Evolutionary conservation across 2,797 vertebrate species (phyloP), one percentile per base, ranked within the genome.

Genomic region (Spinus olivaceus): DNA sequence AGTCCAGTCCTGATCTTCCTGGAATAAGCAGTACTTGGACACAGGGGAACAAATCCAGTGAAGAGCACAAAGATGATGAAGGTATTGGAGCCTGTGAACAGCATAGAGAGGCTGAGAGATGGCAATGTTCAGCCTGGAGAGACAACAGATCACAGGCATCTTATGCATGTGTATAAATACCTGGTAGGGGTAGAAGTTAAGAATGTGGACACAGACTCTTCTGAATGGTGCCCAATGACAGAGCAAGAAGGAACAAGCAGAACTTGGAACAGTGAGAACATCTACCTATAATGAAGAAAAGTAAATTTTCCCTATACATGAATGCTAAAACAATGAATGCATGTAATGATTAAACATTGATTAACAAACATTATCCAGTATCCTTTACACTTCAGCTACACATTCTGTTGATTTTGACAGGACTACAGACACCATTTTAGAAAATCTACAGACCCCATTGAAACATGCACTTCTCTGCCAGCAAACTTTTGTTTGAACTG

Each of bases 111-210:
- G 18, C 10, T 30, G 32, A 67, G 25, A 77, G 21, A 35, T 41
- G 41, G 37, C 12, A 4, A 27, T 81, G 3, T 8, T 84, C 49
- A 67, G 5, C 15, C n/a, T 67, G 39, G 56, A 56, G 33, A 77
- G 23, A 3, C 30, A 44, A 82, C 60, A 61, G 3, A 10, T 73
- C 44, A 56, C 0, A 0, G 16, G 3, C 12, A 46, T 24, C 24
- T 44, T 44, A 66, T 19, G 8, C 10, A 23, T 41, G 6, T 35
- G 13, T 49, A 51, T 44, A 71, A 78, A 47, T 17, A 66, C 8
- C 3, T 71, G 44, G 22, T n/a, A 47, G 32, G 12, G 4, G 8
- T 17, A 56, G 35, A 70, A 63, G n/a, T 46, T 32, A 53, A 81
- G 64, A 77, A 41, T 3, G 2, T 6, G 28, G n/a, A 54, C 17